These are phyloP conservation scores for Drosophila neonasuta DNA, from an alignment of 2,888 invertebrate species.

Conservation along the genomic window DNA sequence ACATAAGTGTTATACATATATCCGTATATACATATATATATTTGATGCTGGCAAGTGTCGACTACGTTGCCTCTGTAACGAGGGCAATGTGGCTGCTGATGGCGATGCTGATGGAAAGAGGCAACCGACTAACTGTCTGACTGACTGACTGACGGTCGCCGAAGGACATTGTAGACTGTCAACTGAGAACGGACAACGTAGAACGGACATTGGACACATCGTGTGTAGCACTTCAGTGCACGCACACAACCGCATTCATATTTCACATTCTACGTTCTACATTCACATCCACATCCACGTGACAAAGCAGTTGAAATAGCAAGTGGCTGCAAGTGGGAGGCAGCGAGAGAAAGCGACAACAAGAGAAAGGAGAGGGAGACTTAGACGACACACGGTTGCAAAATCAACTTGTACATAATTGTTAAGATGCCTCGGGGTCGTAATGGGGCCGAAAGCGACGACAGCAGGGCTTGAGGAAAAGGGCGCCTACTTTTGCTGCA, in stretches of 20 bases:
- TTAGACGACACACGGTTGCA: conserved; percentile 43
- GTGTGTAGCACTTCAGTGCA: conserved; percentile 71
- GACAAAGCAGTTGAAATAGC: conserved; percentile 72
- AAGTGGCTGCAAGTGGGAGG: conserved; percentile 63
- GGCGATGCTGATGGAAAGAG: background rate
- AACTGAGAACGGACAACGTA: conserved; percentile 41
- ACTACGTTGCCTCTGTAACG: conserved; percentile 28
- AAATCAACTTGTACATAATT: conserved; percentile 63
- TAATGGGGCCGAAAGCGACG: conserved; percentile 12
- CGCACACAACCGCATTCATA: conserved; percentile 62
- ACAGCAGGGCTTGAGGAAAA: background rate
- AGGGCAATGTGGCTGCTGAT: conserved; percentile 5
- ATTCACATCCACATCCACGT: conserved; percentile 45
- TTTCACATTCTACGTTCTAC: conserved; percentile 35
- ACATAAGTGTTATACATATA: conserved; percentile 6
- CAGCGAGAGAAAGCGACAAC: background rate
- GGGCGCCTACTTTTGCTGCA: conserved; percentile 17
- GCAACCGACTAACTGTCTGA: background rate
- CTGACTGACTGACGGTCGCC: conserved; percentile 40
- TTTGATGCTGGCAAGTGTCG: conserved; percentile 39
- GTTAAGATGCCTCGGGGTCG: conserved; percentile 34
- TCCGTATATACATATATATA: background rate
- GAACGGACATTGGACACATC: conserved; percentile 41
- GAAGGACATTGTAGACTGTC: conserved; percentile 64
- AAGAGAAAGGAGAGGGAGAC: conserved; percentile 2